Evolutionary conservation across 2,888 invertebrate species (phyloP).

Genomic region (Sminthurides aquaticus): DNA sequence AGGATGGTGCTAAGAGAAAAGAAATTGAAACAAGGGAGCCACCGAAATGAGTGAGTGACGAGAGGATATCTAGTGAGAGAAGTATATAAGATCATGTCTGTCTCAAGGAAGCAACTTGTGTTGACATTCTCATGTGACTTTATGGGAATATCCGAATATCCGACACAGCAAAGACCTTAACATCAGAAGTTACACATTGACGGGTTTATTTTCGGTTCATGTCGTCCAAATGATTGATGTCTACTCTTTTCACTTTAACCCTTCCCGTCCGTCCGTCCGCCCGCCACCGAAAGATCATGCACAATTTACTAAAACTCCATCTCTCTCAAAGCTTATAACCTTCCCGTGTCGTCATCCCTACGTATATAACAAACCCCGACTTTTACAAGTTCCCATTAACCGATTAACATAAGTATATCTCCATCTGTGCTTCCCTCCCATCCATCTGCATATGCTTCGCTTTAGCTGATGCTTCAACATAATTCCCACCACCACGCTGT

Average conservation of each 20-base stretch:
- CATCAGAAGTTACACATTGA: slow-evolving; percentile 29
- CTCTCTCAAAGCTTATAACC: no score
- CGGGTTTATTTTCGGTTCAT: slow-evolving; percentile 39
- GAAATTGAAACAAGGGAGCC: slow-evolving; percentile 1
- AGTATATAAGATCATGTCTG: no score
- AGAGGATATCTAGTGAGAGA: neutral
- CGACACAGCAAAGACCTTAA: slow-evolving; percentile 19
- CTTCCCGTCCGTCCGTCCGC: neutral
- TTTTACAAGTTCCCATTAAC: no score
- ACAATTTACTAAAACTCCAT: no score
- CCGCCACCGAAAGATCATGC: neutral
- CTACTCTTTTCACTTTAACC: slow-evolving; percentile 34
- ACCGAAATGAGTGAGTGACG: neutral
- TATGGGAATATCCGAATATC: slow-evolving; percentile 16
- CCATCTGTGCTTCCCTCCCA: no score
- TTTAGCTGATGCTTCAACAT: no score
- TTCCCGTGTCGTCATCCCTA: no score
- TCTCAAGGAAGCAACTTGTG: neutral
- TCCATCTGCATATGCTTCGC: no score
- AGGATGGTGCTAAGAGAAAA: neutral
- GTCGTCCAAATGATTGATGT: slow-evolving; percentile 42
- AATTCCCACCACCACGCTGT: no score
- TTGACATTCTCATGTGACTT: slow-evolving; percentile 21
- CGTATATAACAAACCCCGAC: no score
- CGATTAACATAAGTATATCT: no score